phyloP scores from a whole-genome alignment of 2,888 invertebrate genomes.

The Ectobius pallidus region DNA sequence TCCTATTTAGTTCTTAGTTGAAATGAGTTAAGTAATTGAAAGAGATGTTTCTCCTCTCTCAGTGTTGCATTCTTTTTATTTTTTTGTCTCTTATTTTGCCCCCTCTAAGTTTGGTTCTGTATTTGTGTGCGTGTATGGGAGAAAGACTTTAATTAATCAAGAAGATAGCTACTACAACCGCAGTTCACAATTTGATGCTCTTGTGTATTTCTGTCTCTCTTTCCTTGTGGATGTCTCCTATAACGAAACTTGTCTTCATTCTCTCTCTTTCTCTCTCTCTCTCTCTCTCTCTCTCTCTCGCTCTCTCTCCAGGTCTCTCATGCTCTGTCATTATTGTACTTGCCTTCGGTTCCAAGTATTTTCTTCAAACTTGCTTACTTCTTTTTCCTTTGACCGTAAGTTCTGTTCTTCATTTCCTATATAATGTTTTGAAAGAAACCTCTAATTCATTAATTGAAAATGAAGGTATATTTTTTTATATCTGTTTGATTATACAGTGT shows the following conservation, averaged over 20 bases:
- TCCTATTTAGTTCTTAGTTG: conserved; percentile 35
- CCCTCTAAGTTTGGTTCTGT: background rate
- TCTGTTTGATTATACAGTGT: no score
- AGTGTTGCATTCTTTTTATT: background rate
- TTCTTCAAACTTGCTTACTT: no score
- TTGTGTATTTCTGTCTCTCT: background rate
- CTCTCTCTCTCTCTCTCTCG: no score
- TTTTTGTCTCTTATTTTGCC: background rate
- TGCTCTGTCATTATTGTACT: no score
- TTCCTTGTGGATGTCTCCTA: background rate
- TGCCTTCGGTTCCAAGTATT: no score
- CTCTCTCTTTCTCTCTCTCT: background rate
- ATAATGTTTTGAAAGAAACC: no score
- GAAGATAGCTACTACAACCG: background rate
- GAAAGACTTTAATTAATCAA: conserved; percentile 22
- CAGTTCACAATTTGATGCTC: conserved; percentile 14
- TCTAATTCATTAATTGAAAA: no score
- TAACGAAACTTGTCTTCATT: background rate
- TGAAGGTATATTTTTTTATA: no score
- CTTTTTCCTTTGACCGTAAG: no score
- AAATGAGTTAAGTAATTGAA: conserved; percentile 35
- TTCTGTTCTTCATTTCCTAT: no score
- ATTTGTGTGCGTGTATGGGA: background rate
- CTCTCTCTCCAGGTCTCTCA: no score
- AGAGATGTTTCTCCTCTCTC: conserved; percentile 23